Percentiles rank a stretch among this genome's conserved stretches.
phyloP scores from a whole-genome alignment of 2,113 vertebrate genomes.

The Amphiprion ocellaris region DNA sequence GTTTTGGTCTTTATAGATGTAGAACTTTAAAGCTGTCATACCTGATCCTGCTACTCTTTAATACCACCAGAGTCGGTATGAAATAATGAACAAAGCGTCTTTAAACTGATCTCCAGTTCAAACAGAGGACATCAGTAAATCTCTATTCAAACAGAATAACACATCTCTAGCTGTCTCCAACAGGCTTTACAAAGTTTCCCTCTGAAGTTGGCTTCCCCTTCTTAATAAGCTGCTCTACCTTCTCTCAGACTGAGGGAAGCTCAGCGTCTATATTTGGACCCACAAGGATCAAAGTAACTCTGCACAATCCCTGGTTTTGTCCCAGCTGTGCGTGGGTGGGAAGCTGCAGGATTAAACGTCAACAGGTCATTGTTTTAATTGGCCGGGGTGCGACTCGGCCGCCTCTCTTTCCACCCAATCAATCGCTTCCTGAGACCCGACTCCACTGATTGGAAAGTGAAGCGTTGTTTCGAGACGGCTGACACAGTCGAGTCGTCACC shows the following conservation, averaged over 20 bases:
- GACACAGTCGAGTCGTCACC: not conserved
- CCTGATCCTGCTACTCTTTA: no score
- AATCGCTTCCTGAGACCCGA: not conserved
- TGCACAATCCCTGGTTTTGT: not conserved
- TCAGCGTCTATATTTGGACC: slow-evolving; percentile 34
- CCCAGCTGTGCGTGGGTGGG: slow-evolving; percentile 28
- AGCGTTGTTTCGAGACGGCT: not conserved
- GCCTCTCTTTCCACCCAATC: slow-evolving; percentile 2
- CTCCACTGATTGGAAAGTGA: not conserved
- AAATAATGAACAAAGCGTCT: not conserved
- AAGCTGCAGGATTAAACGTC: slow-evolving; percentile 38
- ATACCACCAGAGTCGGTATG: no score
- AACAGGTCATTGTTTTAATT: slow-evolving; percentile 67
- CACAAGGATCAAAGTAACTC: not conserved
- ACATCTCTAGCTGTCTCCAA: not conserved
- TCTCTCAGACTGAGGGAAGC: slow-evolving; percentile 1
- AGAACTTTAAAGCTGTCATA: no score
- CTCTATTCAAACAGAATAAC: not conserved
- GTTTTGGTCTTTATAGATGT: no score
- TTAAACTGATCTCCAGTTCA: not conserved
- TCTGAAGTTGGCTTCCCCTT: slow-evolving; percentile 20
- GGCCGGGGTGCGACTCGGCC: slow-evolving; percentile 60
- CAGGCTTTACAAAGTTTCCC: not conserved
- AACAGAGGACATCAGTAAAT: not conserved
- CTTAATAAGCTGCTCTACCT: slow-evolving; percentile 17